A percentile compares a stretch with the other conserved stretches of the same genome.
These are phyloP conservation scores for Leptarthrus brevirostris DNA, from an alignment of 2,888 invertebrate genomes.

Conservation along the genomic window DNA sequence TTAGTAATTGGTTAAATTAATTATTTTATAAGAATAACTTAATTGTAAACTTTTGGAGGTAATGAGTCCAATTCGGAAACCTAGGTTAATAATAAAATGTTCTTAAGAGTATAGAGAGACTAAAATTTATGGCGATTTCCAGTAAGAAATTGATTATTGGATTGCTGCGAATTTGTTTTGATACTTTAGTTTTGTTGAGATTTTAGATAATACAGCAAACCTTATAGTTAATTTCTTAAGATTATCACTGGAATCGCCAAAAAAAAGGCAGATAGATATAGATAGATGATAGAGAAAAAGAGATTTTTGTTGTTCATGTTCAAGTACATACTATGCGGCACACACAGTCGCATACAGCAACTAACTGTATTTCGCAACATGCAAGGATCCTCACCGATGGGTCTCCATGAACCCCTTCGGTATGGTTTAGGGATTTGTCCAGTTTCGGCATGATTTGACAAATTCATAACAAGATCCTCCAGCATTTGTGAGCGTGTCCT, in stretches of 20 bases:
- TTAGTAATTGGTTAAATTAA: not conserved
- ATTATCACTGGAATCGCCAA: not conserved
- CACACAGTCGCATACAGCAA: slow-evolving; percentile 67
- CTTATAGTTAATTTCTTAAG: too few relatives aligned
- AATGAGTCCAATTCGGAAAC: too few relatives aligned
- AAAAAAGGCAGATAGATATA: not conserved
- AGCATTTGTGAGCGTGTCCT: slow-evolving; percentile 93
- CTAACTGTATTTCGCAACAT: slow-evolving; percentile 59
- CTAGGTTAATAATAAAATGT: not conserved
- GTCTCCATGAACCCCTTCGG: slow-evolving; percentile 91
- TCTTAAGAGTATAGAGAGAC: too few relatives aligned
- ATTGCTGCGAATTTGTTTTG: too few relatives aligned
- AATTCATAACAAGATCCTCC: slow-evolving; percentile 92
- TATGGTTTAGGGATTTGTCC: slow-evolving; percentile 96
- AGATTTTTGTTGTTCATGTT: slow-evolving; percentile 49
- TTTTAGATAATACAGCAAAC: too few relatives aligned
- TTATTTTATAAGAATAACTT: not conserved
- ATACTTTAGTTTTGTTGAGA: too few relatives aligned
- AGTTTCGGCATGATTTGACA: slow-evolving; percentile 94
- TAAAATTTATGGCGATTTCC: not conserved
- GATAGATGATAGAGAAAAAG: slow-evolving; percentile 36
- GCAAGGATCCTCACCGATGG: slow-evolving; percentile 74
- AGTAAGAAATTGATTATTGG: too few relatives aligned
- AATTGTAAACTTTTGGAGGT: not conserved
- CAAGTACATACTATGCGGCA: slow-evolving; percentile 66